Evolutionary conservation across 2,797 vertebrate genomes (phyloP), one percentile per base, ranked within the genome.

Genomic region (Sciaenops ocellatus): DNA sequence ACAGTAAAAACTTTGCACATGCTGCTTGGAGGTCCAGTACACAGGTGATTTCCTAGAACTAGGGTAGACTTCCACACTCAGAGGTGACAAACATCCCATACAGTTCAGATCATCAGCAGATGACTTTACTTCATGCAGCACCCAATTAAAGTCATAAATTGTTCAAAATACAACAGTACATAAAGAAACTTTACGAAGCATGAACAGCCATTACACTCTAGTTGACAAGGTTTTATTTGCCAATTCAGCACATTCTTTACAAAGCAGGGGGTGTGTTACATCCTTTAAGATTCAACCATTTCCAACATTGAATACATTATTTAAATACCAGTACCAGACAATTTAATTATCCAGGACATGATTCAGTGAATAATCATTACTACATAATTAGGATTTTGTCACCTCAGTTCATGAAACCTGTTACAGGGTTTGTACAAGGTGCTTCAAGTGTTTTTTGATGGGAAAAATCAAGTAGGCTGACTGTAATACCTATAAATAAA

Each of bases 291-390:
- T 52, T 34, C 8, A 62, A 47, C 26, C 11, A 34, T 50, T 51
- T 38, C 1, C 20, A 68, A 6, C 9, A 46, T 9, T 3, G 8
- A 44, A 16, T 44, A 11, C 30, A 50, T 48, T 2, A 59, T 66
- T 51, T 38, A 1, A 55, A 8, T 5, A 20, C 6, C 17, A 60
- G 48, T 1, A 38, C 2, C 34, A 59, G 41, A 30, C 5, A 61
- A 24, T 9, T 8, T 50, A 34, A 61, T 46, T 24, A 54, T 3
- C 7, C 6, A 60, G 2, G 24, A 69, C 66, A 66, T 55, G 30
- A 73, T 72, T 57, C 64, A 64, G 2, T 51, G 3, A 52, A 68
- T 5, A 15, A 55, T 50, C 26, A 50, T 59, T 38, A 47, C 6
- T 11, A 55, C 18, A 66, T 20, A 26, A 52, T 34, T 12, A 54